Evolutionary conservation across 2,113 vertebrate genomes (phyloP).

Genomic region (Centropus unirufus): DNA sequence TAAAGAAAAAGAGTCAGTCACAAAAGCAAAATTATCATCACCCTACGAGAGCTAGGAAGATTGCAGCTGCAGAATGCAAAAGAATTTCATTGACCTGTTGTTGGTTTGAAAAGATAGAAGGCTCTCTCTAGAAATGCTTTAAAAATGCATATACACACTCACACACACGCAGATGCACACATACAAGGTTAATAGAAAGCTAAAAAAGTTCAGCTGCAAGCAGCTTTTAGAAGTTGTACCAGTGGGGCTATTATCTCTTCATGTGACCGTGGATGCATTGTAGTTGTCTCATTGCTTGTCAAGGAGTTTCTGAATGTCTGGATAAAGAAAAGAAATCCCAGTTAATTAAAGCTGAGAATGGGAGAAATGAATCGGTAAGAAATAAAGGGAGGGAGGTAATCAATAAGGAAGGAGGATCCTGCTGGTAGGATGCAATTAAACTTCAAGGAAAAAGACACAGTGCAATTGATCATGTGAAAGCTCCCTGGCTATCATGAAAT

Average conservation of each 20-base stretch:
- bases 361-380: constrained; percentile 34
- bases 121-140: background rate
- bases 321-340: background rate
- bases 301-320: background rate
- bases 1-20: background rate
- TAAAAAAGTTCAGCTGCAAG: background rate
- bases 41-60: background rate
- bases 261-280: background rate
- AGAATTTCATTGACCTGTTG: constrained; percentile 16
- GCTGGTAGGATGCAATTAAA: constrained; percentile 50
- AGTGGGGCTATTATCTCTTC: background rate
- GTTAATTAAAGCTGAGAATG: constrained; percentile 46
- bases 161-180: background rate
- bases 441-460: constrained; percentile 19
- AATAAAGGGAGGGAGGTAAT: constrained; percentile 29
- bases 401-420: constrained; percentile 38
- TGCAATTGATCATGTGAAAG: background rate
- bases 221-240: background rate
- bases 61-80: background rate
- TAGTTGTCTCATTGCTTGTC: background rate
- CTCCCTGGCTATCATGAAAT: background rate
- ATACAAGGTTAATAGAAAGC: background rate
- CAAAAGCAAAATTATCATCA: background rate
- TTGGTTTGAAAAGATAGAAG: constrained; percentile 6
- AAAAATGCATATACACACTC: background rate